Conservation (phyloP, 2,888 invertebrate genomes). For the Marasmarcha lunaedactyla region DNA sequence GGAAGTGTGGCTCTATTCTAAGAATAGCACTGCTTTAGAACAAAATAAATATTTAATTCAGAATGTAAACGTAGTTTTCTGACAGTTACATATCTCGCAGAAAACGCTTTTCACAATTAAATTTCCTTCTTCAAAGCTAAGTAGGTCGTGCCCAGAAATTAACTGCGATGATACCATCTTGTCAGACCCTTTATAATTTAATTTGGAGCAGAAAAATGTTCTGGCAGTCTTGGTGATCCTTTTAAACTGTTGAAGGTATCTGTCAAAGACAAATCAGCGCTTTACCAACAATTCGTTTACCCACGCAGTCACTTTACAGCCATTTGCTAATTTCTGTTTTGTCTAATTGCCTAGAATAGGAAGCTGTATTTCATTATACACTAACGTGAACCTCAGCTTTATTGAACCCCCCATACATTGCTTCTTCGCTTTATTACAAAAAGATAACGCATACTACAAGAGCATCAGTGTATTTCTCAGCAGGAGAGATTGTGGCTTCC, state of each 20-base stretch:
- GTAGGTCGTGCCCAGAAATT: too few relatives aligned
- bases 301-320: constrained; percentile 1
- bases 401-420: neutral
- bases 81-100: neutral
- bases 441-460: neutral
- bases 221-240: neutral
- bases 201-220: neutral
- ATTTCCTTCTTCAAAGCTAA: too few relatives aligned
- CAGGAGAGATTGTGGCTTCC: constrained; percentile 5
- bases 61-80: neutral
- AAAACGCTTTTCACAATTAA: too few relatives aligned
- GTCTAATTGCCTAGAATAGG: constrained; percentile 2
- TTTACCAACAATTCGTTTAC: neutral
- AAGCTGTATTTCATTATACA: neutral
- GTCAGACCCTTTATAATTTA: constrained; percentile 1
- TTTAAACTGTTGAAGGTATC: neutral
- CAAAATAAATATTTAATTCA: constrained; percentile 11
- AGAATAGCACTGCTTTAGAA: constrained; percentile 27
- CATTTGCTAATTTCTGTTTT: constrained; percentile 5
- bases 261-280: neutral
- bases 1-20: constrained; percentile 25
- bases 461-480: constrained; percentile 8
- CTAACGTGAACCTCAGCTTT: neutral
- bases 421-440: neutral
- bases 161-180: too few relatives aligned